Percentiles rank a stretch among this genome's conserved stretches.
Evolutionary conservation across 2,888 invertebrate genomes (phyloP).

Genomic region (Andrena marginata): DNA sequence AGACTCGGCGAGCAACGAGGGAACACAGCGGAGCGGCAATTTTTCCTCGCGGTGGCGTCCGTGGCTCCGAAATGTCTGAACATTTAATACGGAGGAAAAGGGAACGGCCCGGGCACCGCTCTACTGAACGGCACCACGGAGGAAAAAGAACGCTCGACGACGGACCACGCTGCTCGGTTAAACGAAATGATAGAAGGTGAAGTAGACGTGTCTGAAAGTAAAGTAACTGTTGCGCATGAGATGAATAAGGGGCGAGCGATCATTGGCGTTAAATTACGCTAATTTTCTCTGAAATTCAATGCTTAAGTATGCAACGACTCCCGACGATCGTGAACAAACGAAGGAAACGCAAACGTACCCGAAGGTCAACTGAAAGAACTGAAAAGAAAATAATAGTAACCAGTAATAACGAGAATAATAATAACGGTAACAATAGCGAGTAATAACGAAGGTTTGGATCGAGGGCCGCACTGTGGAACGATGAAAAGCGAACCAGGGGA

Average conservation of each 20-base stretch:
- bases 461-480: constrained; percentile 39
- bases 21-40: neutral
- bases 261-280: constrained; percentile 71
- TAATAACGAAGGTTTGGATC: constrained; percentile 25
- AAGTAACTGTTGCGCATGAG: constrained; percentile 39
- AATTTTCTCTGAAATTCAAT: constrained; percentile 26
- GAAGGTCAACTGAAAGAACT: constrained; percentile 32
- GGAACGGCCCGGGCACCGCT: neutral
- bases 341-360: constrained; percentile 37
- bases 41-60: neutral
- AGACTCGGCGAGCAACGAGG: too few relatives aligned
- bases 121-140: too few relatives aligned
- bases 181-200: constrained; percentile 30
- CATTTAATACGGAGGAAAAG: neutral
- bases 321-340: constrained; percentile 28
- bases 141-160: constrained; percentile 11
- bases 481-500: constrained; percentile 33
- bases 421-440: neutral
- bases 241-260: constrained; percentile 80
- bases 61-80: neutral
- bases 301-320: constrained; percentile 65
- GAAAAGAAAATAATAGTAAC: constrained; percentile 7
- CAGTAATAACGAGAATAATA: constrained; percentile 2
- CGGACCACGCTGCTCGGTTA: neutral
- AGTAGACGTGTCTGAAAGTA: constrained; percentile 3